phyloP scores from a whole-genome alignment of 2,797 vertebrate species.

The Hydrophis major region DNA sequence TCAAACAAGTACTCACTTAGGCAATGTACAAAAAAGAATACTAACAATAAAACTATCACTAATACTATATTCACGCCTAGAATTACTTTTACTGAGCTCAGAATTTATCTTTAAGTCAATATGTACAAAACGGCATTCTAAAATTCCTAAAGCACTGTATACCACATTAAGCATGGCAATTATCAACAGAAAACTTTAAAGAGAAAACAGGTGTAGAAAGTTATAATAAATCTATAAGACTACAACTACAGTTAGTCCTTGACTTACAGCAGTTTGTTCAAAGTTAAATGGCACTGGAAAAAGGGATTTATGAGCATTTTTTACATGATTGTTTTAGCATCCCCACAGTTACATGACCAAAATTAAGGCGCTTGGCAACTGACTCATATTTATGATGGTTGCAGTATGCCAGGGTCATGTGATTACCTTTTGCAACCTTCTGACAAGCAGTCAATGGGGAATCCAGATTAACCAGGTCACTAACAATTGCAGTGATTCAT shows the following conservation, averaged over 20 bases:
- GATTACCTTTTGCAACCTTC: neutral
- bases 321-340: neutral
- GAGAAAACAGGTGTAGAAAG: neutral
- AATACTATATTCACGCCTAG: neutral
- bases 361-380: no score
- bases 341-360: no score
- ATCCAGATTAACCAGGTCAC: neutral
- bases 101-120: neutral
- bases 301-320: neutral
- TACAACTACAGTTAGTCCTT: neutral
- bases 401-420: no score
- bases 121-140: neutral
- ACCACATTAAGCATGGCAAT: neutral
- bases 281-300: neutral
- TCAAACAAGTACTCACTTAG: neutral
- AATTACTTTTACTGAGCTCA: neutral
- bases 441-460: neutral
- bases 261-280: neutral
- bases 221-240: neutral
- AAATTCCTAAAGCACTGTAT: neutral
- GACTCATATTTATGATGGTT: no score
- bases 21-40: neutral
- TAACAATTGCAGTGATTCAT: neutral
- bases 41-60: neutral
- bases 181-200: neutral